Conservation (phyloP, 2,888 invertebrate species). For the Bugulina stolonifera region DNA sequence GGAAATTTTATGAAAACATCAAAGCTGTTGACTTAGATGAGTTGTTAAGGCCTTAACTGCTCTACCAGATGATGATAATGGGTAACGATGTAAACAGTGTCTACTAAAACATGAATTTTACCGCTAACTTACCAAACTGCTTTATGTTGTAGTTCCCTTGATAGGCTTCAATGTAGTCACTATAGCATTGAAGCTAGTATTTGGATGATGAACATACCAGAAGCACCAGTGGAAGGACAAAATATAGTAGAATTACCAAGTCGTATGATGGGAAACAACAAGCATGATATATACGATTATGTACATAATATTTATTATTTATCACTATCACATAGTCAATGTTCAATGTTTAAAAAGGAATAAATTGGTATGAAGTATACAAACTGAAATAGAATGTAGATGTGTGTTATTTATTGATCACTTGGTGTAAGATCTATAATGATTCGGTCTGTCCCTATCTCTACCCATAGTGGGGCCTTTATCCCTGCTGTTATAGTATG, state of each 20-base stretch:
- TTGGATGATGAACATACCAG: constrained; percentile 61
- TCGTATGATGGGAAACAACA: too few species aligned
- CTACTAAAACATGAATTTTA: too few species aligned
- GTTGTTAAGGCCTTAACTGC: too few species aligned
- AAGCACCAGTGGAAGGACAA: not conserved
- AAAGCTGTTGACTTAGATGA: too few species aligned
- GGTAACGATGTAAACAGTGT: too few species aligned
- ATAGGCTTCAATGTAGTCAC: constrained; percentile 82
- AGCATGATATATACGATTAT: too few species aligned
- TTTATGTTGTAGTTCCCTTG: constrained; percentile 92
- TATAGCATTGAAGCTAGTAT: constrained; percentile 77
- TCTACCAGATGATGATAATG: too few species aligned
- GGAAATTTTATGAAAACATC: too few species aligned
- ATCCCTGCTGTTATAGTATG: constrained; percentile 9
- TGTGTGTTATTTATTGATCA: not conserved
- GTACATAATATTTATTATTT: not conserved
- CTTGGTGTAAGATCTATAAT: constrained; percentile 21
- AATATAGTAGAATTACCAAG: too few species aligned
- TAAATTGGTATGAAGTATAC: too few species aligned
- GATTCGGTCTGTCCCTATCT: constrained; percentile 17
- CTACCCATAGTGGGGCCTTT: not conserved
- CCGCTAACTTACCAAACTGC: too few species aligned
- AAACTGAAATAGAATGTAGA: too few species aligned
- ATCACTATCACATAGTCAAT: not conserved
- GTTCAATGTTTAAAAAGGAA: not conserved